Evolutionary conservation across 2,113 vertebrate genomes (phyloP), one percentile per base, ranked within the genome.

Genomic region (Rhea americana): DNA sequence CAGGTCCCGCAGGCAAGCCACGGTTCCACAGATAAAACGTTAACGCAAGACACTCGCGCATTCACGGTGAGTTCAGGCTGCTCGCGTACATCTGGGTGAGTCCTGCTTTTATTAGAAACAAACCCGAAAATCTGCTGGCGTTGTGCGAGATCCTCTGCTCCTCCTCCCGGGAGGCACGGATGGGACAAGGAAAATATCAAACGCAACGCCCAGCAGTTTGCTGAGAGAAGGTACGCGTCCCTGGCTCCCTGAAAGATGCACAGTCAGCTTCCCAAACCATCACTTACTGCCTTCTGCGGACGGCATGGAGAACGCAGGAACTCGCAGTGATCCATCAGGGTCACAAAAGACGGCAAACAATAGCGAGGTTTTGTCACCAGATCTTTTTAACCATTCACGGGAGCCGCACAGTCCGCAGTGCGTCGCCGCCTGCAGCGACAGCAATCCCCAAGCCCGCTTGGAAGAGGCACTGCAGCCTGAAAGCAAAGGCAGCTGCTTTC

Each of bases 31-130:
- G 55, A 55, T 39, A 55, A 62, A 47, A 30, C 35, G 39, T 61
- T 35, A 77, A 56, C 41, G 37, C 51, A 22, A 83, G 35, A 35
- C 41, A 11, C 41, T 2, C 43, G 5, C n/a, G 30, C 25, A 28
- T 51, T 86, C 50, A 56, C 16, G 59, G 26, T 25, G 50, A 45
- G 55, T 80, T 82, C 28, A 79, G 90, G 56, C 19, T 74, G 41
- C 70, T 30, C 35, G 43, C 59, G 37, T 39, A 55, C 8, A 1
- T 28, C 13, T 85, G 68, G 32, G 20, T 41, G 7, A 79, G 47
- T 39, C 66, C 9, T 35, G 8, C 62, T 92, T 77, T 76, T 67
- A 32, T 39, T 61, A 55, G 66, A 61, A 87, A 88, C 43, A 90
- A 68, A 75, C 47, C 68, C 45, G 78, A 68, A 82, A 74, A 75